Conservation (phyloP, 2,888 invertebrate species). For the Diabrotica balteata region DNA sequence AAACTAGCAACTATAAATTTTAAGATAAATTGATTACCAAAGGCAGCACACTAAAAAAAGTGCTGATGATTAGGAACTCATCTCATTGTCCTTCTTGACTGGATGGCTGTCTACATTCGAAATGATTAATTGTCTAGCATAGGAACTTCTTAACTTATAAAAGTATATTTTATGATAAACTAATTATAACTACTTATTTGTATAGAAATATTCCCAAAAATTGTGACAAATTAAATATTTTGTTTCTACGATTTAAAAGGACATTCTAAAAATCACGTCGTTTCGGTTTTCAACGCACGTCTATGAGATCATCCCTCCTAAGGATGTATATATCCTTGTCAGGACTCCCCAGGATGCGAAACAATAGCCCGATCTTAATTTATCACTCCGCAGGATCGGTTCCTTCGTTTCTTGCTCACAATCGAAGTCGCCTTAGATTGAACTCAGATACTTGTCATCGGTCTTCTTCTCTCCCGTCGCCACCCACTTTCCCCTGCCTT, state of each 20-base stretch:
- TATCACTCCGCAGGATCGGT: slow-evolving; percentile 60
- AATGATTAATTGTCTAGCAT: no score
- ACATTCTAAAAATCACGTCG: no score
- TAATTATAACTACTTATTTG: background rate
- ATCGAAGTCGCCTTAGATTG: slow-evolving; percentile 58
- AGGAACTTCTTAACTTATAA: background rate
- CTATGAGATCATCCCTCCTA: slow-evolving; percentile 3
- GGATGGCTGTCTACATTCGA: no score
- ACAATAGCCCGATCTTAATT: slow-evolving; percentile 59
- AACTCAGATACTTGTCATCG: slow-evolving; percentile 58
- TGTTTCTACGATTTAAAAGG: background rate
- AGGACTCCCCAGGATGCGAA: slow-evolving; percentile 56
- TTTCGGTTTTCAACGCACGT: background rate
- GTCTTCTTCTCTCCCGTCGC: slow-evolving; percentile 44
- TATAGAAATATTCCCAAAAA: background rate
- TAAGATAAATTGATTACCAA: no score
- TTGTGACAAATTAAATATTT: background rate
- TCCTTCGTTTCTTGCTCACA: slow-evolving; percentile 56
- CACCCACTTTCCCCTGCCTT: background rate
- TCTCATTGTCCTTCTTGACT: no score
- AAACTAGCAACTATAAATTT: no score
- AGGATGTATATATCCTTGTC: slow-evolving; percentile 56
- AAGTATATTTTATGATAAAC: no score
- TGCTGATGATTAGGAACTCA: no score
- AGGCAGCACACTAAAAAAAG: no score